Evolutionary conservation across 1,140 invertebrate species (phyloP), one percentile per base, ranked within the genome.

Genomic region (Probaryconus sp.): DNA sequence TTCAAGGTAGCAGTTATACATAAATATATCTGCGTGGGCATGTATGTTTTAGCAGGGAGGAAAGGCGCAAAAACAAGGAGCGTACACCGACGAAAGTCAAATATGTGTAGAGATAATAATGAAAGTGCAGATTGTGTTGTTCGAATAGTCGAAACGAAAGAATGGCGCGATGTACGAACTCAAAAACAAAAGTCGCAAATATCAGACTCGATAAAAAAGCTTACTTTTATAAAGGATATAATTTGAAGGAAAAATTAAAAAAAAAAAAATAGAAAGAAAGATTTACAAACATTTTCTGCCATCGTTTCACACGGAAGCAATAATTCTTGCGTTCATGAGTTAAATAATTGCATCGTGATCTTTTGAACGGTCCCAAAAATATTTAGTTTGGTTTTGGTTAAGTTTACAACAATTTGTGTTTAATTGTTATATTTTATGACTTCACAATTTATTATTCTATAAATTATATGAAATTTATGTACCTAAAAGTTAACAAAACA

Each of bases 51-150:
- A 1, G 20, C 26, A 38, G 5, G 28, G 2, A 13, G 3, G 13
- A 1, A 35, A 38, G 7, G 9, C 48, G 28, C 31, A 35, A 58
- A 60, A 58, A 71, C 43, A 63, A 40, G 42, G 50, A 71, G 31
- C 50, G n/a, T n/a, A 74, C 28, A 56, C 38, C 37, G 48, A 63
- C 63, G 33, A 56, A 63, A 63, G 63, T 63, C 42, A 63, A 68
- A 74, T 60, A 68, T 33, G 43, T 47, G 45, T 58, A 56, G 42
- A 74, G 56, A 74, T 68, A 74, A 68, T 68, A 74, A 74, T 67
- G 63, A 74, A 68, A 60, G 63, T 61, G 70, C 56, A 68, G 70
- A 74, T 74, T 68, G n/a, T n/a, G 70, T 60, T 74, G 70, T 73
- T 73, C 64, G 64, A 67, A 74, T 58, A 58, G 64, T 68, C 28